Conservation (phyloP, 1,140 invertebrate species). For the Euura lappo region DNA sequence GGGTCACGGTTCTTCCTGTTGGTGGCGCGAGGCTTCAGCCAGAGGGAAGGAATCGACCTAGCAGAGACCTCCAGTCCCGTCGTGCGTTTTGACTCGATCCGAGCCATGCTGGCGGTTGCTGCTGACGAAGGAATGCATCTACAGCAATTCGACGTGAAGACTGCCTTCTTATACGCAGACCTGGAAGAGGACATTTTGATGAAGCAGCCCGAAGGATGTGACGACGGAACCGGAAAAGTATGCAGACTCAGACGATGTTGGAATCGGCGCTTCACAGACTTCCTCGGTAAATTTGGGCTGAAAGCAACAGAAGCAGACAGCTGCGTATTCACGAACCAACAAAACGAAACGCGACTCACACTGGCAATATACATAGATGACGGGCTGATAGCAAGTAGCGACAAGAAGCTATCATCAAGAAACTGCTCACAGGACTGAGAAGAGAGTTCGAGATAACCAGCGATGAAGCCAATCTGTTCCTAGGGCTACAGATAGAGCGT, state of each 20-base stretch:
- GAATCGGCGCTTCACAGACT: slow-evolving; percentile 23
- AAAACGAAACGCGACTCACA: slow-evolving; percentile 35
- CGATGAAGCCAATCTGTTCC: slow-evolving; percentile 14
- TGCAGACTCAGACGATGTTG: slow-evolving; percentile 30
- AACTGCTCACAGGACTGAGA: slow-evolving; percentile 13
- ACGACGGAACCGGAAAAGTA: slow-evolving; percentile 27
- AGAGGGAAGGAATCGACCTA: too few species aligned
- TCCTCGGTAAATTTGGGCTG: slow-evolving; percentile 47
- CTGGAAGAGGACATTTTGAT: slow-evolving; percentile 54
- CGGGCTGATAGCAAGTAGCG: too few species aligned
- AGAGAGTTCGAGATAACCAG: slow-evolving; percentile 28
- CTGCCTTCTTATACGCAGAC: slow-evolving; percentile 56
- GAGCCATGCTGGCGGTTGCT: slow-evolving; percentile 47
- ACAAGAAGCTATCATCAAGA: neutral
- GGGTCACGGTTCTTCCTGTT: slow-evolving; percentile 29
- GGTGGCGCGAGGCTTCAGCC: too few species aligned
- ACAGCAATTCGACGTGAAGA: slow-evolving; percentile 46
- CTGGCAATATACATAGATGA: slow-evolving; percentile 58
- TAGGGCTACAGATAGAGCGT: slow-evolving; percentile 22
- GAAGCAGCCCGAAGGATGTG: slow-evolving; percentile 43
- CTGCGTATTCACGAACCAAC: slow-evolving; percentile 44
- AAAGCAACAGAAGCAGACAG: slow-evolving; percentile 40
- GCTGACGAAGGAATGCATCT: slow-evolving; percentile 32
- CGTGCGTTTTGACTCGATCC: slow-evolving; percentile 34
- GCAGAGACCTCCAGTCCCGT: slow-evolving; percentile 36